A percentile compares a stretch with the other conserved stretches of the same genome.
Evolutionary conservation across 2,797 vertebrate species (phyloP).

Genomic region (Pseudomugil tenellus): DNA sequence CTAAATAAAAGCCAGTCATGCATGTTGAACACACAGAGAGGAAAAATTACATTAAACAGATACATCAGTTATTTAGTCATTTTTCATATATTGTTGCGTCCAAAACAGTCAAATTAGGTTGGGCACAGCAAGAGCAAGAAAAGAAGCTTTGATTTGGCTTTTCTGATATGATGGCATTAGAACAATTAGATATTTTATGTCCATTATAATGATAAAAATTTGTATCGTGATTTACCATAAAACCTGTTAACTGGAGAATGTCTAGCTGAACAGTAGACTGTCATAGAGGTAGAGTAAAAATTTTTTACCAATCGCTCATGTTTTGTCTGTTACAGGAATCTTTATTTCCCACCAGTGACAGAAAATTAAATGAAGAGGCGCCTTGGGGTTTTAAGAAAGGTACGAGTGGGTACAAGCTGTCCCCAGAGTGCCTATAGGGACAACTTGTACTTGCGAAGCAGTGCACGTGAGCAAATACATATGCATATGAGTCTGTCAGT

Average conservation of each 20-base stretch:
- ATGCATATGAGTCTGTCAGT: not conserved
- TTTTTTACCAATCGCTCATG: too few relatives aligned
- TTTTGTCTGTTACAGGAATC: not conserved
- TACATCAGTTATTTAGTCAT: too few relatives aligned
- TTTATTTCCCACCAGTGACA: not conserved
- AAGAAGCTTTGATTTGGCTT: too few relatives aligned
- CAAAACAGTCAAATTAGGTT: not conserved
- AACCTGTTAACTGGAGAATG: too few relatives aligned
- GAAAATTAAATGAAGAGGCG: conserved; percentile 10
- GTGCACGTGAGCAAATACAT: not conserved
- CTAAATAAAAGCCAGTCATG: too few relatives aligned
- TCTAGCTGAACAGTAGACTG: too few relatives aligned
- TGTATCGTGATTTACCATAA: not conserved
- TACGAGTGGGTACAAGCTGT: not conserved
- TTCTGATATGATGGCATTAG: too few relatives aligned
- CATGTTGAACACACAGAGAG: too few relatives aligned
- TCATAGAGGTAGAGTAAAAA: too few relatives aligned
- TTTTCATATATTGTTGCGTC: too few relatives aligned
- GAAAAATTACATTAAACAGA: too few relatives aligned
- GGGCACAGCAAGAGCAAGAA: not conserved
- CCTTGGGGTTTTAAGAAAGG: conserved; percentile 10
- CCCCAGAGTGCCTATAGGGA: not conserved
- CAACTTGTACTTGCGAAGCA: not conserved
- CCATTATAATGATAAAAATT: not conserved
- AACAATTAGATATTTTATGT: too few relatives aligned